Evolutionary conservation across 2,888 invertebrate species (phyloP).

Genomic region (Abscondita cerata): DNA sequence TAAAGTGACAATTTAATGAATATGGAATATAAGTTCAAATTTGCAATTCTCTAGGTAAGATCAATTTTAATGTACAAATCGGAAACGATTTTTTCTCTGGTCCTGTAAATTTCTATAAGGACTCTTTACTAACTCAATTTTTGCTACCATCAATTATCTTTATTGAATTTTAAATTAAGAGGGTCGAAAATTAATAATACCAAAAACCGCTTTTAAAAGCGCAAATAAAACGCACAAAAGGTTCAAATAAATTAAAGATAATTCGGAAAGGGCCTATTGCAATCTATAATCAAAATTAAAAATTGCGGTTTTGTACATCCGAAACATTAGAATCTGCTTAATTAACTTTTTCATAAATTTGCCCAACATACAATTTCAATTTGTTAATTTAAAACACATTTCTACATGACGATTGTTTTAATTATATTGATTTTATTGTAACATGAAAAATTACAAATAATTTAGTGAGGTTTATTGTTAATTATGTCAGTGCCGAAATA

Average conservation of each 20-base stretch:
- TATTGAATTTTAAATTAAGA: slow-evolving; percentile 5
- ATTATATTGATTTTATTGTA: too few relatives aligned
- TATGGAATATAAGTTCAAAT: slow-evolving; percentile 16
- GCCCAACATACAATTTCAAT: too few relatives aligned
- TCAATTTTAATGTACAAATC: slow-evolving; percentile 15
- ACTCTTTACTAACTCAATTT: slow-evolving; percentile 4
- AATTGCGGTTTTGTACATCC: not conserved
- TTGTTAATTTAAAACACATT: too few relatives aligned
- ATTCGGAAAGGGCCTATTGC: not conserved
- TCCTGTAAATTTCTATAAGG: not conserved
- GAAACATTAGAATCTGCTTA: not conserved
- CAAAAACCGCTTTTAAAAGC: not conserved
- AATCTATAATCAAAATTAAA: slow-evolving; percentile 5
- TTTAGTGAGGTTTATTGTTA: too few relatives aligned
- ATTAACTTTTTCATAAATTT: too few relatives aligned
- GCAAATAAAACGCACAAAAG: slow-evolving; percentile 2
- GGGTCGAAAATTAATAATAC: slow-evolving; percentile 2
- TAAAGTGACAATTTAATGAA: slow-evolving; percentile 26
- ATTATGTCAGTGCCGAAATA: too few relatives aligned
- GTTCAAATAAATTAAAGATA: slow-evolving; percentile 3
- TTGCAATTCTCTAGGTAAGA: slow-evolving; percentile 20
- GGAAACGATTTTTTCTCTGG: slow-evolving; percentile 1
- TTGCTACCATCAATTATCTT: slow-evolving; percentile 6
- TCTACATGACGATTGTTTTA: too few relatives aligned
- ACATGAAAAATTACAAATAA: too few relatives aligned